Percentiles rank a stretch among this genome's conserved stretches.
phyloP scores from a whole-genome alignment of 2,888 invertebrate species.

The Metallyticus violacea region DNA sequence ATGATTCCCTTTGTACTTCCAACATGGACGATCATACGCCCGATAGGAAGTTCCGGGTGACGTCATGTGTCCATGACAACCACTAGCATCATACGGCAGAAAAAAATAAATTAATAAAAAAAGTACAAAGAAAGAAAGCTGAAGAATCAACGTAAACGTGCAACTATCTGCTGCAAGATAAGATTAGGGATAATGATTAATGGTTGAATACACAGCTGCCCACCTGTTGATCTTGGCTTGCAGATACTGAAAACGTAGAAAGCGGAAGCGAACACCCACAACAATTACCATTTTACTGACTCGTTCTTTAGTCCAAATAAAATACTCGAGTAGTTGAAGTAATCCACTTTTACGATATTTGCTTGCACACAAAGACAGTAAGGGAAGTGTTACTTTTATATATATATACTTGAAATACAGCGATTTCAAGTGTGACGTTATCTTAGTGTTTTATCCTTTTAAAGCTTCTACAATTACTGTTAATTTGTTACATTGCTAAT shows the following conservation, averaged over 20 bases:
- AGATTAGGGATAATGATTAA: not conserved
- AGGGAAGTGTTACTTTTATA: too few relatives aligned
- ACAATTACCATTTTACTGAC: not conserved
- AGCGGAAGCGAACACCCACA: not conserved
- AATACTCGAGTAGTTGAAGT: not conserved
- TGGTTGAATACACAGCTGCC: not conserved
- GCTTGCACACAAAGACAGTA: too few relatives aligned
- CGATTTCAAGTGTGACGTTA: too few relatives aligned
- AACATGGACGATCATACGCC: not conserved
- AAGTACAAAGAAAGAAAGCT: not conserved
- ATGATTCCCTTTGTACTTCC: not conserved
- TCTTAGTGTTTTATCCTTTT: too few relatives aligned
- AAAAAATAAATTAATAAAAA: not conserved
- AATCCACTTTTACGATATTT: too few relatives aligned
- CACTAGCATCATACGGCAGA: not conserved
- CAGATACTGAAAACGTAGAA: not conserved
- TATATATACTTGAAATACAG: too few relatives aligned
- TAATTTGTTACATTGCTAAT: too few relatives aligned
- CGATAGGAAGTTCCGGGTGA: slow-evolving; percentile 6
- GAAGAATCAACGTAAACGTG: not conserved
- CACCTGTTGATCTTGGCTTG: not conserved
- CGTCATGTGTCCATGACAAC: slow-evolving; percentile 3
- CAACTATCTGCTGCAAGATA: not conserved
- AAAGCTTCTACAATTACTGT: too few relatives aligned
- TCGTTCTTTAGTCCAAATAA: not conserved